Evolutionary conservation across 1,140 invertebrate genomes (phyloP).

Genomic region (Charaxes varanes): DNA sequence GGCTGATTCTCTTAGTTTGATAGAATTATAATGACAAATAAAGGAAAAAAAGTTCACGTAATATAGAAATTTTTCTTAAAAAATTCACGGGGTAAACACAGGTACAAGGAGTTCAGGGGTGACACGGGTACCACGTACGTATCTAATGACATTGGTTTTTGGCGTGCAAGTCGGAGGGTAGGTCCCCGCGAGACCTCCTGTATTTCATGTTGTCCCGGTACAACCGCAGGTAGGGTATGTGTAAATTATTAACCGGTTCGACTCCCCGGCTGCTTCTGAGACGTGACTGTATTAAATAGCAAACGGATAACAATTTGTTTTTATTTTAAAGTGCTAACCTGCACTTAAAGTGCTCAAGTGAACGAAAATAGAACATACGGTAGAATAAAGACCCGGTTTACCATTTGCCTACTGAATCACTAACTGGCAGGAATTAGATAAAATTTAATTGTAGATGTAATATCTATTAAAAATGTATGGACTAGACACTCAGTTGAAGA

Average conservation of each 20-base stretch:
- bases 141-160: conserved; percentile 60
- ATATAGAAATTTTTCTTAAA: background rate
- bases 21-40: no score
- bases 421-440: no score
- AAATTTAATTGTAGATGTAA: no score
- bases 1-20: no score
- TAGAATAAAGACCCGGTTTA: no score
- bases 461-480: no score
- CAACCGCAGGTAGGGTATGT: conserved; percentile 32
- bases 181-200: conserved; percentile 40
- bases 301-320: conserved; percentile 4
- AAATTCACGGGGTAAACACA: conserved; percentile 22
- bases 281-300: conserved; percentile 19
- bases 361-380: no score
- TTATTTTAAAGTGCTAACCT: no score
- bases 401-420: no score
- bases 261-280: conserved; percentile 31
- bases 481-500: no score
- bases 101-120: no score
- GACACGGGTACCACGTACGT: conserved; percentile 22
- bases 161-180: conserved; percentile 26
- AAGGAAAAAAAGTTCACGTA: background rate
- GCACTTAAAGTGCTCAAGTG: no score
- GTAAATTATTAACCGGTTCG: conserved; percentile 61
- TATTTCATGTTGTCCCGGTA: conserved; percentile 48